Percentiles rank a stretch among this genome's conserved stretches.
Conservation (phyloP, 2,888 invertebrate genomes). For the Oscheius sp. region DNA sequence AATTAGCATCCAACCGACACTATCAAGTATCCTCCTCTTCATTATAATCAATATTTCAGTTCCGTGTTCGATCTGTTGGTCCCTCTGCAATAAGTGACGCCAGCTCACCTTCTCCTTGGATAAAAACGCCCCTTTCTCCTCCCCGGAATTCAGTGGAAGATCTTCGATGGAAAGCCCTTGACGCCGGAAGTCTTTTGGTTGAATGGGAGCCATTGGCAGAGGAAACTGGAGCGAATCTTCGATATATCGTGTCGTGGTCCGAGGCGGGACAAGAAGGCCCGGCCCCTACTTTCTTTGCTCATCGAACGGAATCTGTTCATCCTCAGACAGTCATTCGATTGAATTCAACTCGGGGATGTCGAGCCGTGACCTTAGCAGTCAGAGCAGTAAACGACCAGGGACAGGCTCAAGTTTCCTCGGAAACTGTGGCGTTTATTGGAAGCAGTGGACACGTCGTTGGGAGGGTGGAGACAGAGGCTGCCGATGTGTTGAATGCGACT, state of each 20-base stretch:
- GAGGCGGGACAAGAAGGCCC: constrained; percentile 32
- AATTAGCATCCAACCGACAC: constrained; percentile 58
- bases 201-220: constrained; percentile 66
- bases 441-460: not conserved
- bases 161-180: constrained; percentile 58
- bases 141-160: constrained; percentile 48
- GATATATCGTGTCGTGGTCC: constrained; percentile 64
- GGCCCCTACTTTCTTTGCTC: constrained; percentile 22
- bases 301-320: constrained; percentile 37
- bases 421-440: constrained; percentile 56
- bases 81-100: constrained; percentile 51
- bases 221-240: constrained; percentile 48
- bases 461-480: not conserved
- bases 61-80: constrained; percentile 60
- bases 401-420: constrained; percentile 49
- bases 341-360: constrained; percentile 49
- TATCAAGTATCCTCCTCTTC: constrained; percentile 49
- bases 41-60: constrained; percentile 40
- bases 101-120: constrained; percentile 59
- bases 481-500: constrained; percentile 13
- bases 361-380: constrained; percentile 58
- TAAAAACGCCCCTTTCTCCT: constrained; percentile 57
- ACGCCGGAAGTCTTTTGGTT: constrained; percentile 56
- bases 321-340: constrained; percentile 46
- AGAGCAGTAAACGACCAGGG: constrained; percentile 64